Evolutionary conservation across 2,888 invertebrate species (phyloP).

Genomic region (Diabrotica balteata): DNA sequence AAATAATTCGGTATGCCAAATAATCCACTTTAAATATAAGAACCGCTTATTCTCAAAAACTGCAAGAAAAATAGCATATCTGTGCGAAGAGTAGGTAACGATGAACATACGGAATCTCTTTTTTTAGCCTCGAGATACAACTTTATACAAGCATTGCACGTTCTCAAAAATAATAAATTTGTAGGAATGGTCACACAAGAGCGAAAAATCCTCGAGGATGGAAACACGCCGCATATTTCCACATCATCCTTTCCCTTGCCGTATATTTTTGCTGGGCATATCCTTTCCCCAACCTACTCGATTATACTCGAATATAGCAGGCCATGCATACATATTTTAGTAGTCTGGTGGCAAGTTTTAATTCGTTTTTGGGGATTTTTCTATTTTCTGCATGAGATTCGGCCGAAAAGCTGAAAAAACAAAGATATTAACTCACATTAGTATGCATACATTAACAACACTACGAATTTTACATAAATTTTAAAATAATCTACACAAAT

Average conservation of each 20-base stretch:
- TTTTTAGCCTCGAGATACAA: constrained; percentile 21
- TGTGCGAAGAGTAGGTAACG: constrained; percentile 13
- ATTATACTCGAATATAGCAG: constrained; percentile 35
- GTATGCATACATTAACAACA: too few species aligned
- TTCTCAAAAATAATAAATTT: constrained; percentile 32
- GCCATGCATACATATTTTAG: constrained; percentile 29
- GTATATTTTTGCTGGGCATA: constrained; percentile 30
- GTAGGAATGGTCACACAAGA: constrained; percentile 27
- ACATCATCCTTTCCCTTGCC: constrained; percentile 32
- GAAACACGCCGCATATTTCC: constrained; percentile 33
- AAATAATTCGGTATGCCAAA: too few species aligned
- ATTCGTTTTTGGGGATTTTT: constrained; percentile 18
- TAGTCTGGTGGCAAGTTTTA: constrained; percentile 6
- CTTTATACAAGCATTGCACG: constrained; percentile 21
- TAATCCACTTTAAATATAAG: too few species aligned
- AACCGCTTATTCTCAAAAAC: too few species aligned
- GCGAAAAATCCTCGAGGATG: constrained; percentile 26
- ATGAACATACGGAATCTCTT: constrained; percentile 15
- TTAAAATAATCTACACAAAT: too few species aligned
- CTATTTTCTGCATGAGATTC: not conserved
- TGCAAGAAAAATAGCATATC: constrained; percentile 8
- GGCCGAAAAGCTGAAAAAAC: not conserved
- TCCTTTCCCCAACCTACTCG: constrained; percentile 31
- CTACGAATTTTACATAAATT: too few species aligned
- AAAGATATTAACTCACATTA: too few species aligned